These are phyloP conservation scores for Myioborus melanocephalus DNA, from an alignment of 2,797 vertebrate species.

Conservation along the genomic window DNA sequence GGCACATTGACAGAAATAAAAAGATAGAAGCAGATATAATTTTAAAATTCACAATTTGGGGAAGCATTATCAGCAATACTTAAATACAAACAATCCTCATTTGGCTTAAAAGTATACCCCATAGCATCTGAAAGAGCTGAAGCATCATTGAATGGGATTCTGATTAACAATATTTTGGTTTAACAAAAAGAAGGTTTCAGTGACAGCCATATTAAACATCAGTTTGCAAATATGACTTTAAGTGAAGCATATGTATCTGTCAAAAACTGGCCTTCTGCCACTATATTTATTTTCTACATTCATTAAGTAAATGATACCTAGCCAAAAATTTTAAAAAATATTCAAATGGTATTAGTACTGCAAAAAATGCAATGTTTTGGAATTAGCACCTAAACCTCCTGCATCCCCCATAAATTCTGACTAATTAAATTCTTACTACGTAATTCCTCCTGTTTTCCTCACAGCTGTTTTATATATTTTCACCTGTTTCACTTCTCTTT, in stretches of 20 bases:
- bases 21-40: background rate
- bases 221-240: background rate
- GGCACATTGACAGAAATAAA: background rate
- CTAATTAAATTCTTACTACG: conserved; percentile 53
- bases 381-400: conserved; percentile 34
- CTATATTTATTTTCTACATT: background rate
- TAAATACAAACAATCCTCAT: background rate
- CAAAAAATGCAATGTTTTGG: conserved; percentile 22
- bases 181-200: background rate
- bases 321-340: background rate
- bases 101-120: background rate
- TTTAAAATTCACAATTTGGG: background rate
- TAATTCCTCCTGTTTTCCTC: conserved; percentile 30
- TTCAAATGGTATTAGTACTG: background rate
- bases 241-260: background rate
- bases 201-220: background rate
- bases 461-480: conserved; percentile 53
- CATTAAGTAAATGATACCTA: background rate
- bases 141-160: background rate
- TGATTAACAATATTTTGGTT: background rate
- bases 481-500: conserved; percentile 44
- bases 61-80: background rate
- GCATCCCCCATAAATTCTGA: conserved; percentile 1
- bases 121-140: background rate
- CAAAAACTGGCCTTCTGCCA: background rate